Evolutionary conservation across 2,113 vertebrate species (phyloP).

Genomic region (Dipodomys stephensi): DNA sequence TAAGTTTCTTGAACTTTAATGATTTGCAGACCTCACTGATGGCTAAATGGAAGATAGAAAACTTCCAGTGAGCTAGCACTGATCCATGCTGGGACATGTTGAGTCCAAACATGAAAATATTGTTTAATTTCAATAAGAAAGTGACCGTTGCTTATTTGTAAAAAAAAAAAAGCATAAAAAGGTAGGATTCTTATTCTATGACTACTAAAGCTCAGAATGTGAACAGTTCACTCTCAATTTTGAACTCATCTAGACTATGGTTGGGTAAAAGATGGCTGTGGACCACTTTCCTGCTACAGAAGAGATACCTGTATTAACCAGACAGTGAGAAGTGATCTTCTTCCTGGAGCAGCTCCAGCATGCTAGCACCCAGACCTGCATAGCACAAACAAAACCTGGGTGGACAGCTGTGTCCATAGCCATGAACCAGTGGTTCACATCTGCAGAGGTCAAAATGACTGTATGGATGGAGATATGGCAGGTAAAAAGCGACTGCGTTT

Average conservation of each 20-base stretch:
- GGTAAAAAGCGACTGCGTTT: not conserved
- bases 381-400: not conserved
- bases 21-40: not conserved
- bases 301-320: not conserved
- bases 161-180: not conserved
- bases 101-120: not conserved
- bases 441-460: rapidly evolving
- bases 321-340: not conserved
- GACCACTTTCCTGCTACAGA: not conserved
- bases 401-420: not conserved
- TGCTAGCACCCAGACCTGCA: not conserved
- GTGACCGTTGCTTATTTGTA: not conserved
- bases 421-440: rapidly evolving
- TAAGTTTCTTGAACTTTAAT: not conserved
- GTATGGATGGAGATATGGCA: rapidly evolving
- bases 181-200: not conserved
- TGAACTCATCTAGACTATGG: not conserved
- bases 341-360: not conserved
- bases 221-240: not conserved
- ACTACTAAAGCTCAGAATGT: not conserved
- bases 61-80: not conserved
- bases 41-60: not conserved
- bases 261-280: not conserved
- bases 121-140: conserved; percentile 5
- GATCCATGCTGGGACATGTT: not conserved